Evolutionary conservation across 2,888 invertebrate species (phyloP).

Genomic region (Cosmopolites sordidus): DNA sequence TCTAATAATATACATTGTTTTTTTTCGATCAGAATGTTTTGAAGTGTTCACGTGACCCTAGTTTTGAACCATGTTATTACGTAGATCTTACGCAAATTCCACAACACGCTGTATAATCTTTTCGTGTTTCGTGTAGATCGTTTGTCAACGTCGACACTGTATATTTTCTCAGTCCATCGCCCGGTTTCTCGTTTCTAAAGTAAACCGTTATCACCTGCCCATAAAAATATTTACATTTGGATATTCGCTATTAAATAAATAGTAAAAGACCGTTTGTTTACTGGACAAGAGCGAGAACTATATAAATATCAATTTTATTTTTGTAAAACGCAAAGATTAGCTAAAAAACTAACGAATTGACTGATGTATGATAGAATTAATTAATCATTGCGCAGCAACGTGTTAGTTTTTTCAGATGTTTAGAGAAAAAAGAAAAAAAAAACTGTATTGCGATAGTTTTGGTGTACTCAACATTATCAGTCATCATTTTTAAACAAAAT

Average conservation of each 20-base stretch:
- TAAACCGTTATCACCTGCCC: constrained; percentile 22
- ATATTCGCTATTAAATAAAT: constrained; percentile 23
- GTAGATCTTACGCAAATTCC: no score
- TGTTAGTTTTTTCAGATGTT: constrained; percentile 7
- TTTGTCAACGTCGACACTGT: constrained; percentile 13
- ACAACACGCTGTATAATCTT: no score
- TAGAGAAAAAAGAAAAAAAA: no score
- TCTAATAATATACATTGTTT: no score
- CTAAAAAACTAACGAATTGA: background rate
- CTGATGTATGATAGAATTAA: constrained; percentile 15
- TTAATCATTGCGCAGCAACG: constrained; percentile 12
- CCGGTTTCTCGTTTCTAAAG: constrained; percentile 8
- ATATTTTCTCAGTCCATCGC: constrained; percentile 10
- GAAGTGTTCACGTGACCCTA: no score
- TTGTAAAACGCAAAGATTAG: background rate
- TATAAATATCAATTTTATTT: constrained; percentile 23
- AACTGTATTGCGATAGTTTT: no score
- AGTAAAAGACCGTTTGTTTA: constrained; percentile 17
- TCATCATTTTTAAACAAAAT: no score
- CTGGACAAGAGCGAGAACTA: constrained; percentile 10
- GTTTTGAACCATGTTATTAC: no score
- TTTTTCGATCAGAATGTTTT: no score
- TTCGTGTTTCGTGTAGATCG: background rate
- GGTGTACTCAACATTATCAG: no score
- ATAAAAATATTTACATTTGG: constrained; percentile 21